Conservation (phyloP, 2,888 invertebrate genomes). For the Odontocolon sp. region DNA sequence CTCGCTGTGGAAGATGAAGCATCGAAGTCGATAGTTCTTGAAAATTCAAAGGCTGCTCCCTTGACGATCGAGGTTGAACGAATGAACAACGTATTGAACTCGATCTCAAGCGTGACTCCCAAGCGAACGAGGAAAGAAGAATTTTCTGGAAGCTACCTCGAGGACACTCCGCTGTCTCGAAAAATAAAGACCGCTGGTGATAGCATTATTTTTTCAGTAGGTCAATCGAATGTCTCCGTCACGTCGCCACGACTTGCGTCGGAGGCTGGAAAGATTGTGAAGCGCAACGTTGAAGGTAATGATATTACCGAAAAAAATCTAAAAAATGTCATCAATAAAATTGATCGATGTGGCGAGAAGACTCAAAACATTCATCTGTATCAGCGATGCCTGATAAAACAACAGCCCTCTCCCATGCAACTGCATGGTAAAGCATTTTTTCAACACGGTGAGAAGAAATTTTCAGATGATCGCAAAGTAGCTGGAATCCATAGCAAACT, state of each 20-base stretch:
- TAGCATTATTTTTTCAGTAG: not conserved
- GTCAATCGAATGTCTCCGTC: not conserved
- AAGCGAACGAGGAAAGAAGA: conserved; percentile 19
- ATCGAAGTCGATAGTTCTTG: conserved; percentile 11
- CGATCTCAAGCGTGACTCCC: conserved; percentile 5
- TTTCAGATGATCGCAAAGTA: too few species aligned
- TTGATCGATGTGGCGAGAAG: conserved; percentile 16
- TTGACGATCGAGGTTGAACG: not conserved
- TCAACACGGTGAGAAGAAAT: not conserved
- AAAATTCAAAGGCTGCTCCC: conserved; percentile 24
- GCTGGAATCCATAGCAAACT: too few species aligned
- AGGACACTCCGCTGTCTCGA: not conserved
- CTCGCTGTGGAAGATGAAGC: conserved; percentile 1
- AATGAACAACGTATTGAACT: conserved; percentile 15
- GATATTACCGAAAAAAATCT: not conserved
- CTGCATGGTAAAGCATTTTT: not conserved
- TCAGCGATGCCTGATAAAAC: too few species aligned
- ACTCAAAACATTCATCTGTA: too few species aligned
- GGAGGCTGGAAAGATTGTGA: not conserved
- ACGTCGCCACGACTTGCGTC: conserved; percentile 4
- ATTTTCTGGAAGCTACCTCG: not conserved
- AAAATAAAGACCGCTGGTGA: conserved; percentile 2
- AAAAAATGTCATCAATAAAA: conserved; percentile 31
- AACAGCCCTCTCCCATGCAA: not conserved
- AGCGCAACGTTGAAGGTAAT: not conserved